Evolutionary conservation across 2,888 invertebrate genomes (phyloP).

Genomic region (Caenorhabditis uteleia): DNA sequence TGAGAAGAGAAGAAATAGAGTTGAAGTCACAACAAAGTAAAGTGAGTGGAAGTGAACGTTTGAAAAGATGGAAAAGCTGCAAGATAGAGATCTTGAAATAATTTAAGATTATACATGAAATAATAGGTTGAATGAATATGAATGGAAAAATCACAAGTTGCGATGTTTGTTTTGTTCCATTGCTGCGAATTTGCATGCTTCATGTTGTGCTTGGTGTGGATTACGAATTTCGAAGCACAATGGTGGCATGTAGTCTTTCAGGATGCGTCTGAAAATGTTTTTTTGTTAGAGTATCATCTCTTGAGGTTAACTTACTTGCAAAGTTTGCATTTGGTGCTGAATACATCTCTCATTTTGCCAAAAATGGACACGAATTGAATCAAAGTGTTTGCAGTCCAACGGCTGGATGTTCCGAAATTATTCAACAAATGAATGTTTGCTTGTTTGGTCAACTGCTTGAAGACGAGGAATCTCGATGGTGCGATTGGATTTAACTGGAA

Average conservation of each 20-base stretch:
- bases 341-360: constrained; percentile 5
- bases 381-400: constrained; percentile 1
- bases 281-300: constrained; percentile 1
- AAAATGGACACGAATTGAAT: constrained; percentile 4
- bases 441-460: constrained; percentile 17
- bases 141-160: neutral
- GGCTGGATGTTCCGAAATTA: constrained; percentile 12
- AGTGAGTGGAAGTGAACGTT: no score
- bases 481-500: constrained; percentile 16
- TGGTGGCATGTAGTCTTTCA: constrained; percentile 24
- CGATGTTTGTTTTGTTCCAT: neutral
- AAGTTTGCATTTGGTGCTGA: neutral
- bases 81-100: no score
- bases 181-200: constrained; percentile 19
- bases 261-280: constrained; percentile 12
- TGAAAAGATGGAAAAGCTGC: no score
- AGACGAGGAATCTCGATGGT: constrained; percentile 17
- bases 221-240: constrained; percentile 22
- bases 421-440: constrained; percentile 23
- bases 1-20: no score
- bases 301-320: constrained; percentile 12
- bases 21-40: no score
- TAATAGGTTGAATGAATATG: no score
- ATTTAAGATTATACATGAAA: no score
- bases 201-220: constrained; percentile 14